These are phyloP conservation scores for Sphaeramia orbicularis DNA, from an alignment of 2,797 vertebrate genomes.

Conservation along the genomic window DNA sequence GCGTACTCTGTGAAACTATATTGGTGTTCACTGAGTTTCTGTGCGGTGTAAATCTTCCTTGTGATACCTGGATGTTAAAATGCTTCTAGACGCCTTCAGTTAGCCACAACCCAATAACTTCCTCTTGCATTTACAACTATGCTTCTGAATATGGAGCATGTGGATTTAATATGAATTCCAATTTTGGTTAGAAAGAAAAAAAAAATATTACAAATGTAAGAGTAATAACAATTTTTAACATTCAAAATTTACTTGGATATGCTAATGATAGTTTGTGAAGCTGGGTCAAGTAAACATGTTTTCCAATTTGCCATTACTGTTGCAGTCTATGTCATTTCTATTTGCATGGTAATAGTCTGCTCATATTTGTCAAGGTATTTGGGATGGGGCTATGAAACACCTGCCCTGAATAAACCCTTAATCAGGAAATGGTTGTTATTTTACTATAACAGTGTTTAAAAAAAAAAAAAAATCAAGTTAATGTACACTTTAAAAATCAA, in stretches of 20 bases:
- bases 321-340: slow-evolving; percentile 52
- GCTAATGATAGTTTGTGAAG: slow-evolving; percentile 28
- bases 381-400: slow-evolving; percentile 33
- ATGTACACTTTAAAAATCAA: slow-evolving; percentile 9
- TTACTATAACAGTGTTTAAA: slow-evolving; percentile 30
- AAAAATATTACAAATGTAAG: neutral
- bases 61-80: slow-evolving; percentile 11
- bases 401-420: slow-evolving; percentile 41
- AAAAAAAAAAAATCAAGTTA: slow-evolving; percentile 24
- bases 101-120: neutral
- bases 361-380: slow-evolving; percentile 45
- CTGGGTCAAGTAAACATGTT: slow-evolving; percentile 49
- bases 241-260: slow-evolving; percentile 25
- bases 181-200: slow-evolving; percentile 17
- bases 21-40: slow-evolving; percentile 16
- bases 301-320: slow-evolving; percentile 39
- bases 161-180: slow-evolving; percentile 9
- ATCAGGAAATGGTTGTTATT: slow-evolving; percentile 38
- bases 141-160: neutral
- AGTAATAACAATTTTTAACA: slow-evolving; percentile 14
- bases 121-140: neutral
- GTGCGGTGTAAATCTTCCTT: slow-evolving; percentile 4
- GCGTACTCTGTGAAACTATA: slow-evolving; percentile 9
- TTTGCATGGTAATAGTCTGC: slow-evolving; percentile 62
- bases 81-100: slow-evolving; percentile 5